phyloP scores from a whole-genome alignment of 2,888 invertebrate genomes.

The Scaptomyza parva region DNA sequence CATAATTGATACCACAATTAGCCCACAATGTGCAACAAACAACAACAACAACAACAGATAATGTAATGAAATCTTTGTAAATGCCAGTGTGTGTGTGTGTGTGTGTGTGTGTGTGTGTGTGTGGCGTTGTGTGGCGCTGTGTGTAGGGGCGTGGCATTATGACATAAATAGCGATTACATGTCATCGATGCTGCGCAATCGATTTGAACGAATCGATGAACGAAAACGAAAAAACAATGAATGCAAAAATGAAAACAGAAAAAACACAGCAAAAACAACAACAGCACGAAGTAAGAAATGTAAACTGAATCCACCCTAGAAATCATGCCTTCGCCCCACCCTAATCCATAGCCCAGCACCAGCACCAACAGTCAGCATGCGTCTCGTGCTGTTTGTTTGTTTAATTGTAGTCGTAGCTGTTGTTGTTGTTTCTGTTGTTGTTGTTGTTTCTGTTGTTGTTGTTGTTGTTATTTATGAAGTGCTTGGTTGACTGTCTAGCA shows the following conservation, averaged over 20 bases:
- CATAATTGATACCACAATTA: conserved; percentile 74
- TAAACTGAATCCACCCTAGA: conserved; percentile 35
- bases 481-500: conserved; percentile 68
- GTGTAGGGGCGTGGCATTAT: conserved; percentile 45
- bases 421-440: conserved; percentile 28
- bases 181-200: conserved; percentile 61
- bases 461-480: conserved; percentile 63
- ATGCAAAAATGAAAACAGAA: conserved; percentile 27
- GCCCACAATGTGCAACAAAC: conserved; percentile 52
- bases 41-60: too few species aligned
- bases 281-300: conserved; percentile 39
- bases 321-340: background rate
- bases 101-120: background rate
- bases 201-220: conserved; percentile 30
- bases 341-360: conserved; percentile 2
- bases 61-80: conserved; percentile 54
- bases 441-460: conserved; percentile 26
- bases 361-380: conserved; percentile 20
- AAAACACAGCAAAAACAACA: background rate
- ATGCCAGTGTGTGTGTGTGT: background rate
- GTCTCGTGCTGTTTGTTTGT: conserved; percentile 68
- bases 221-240: conserved; percentile 34
- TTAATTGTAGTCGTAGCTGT: conserved; percentile 61
- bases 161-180: conserved; percentile 59
- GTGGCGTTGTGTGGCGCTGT: background rate